These are phyloP conservation scores for Pitangus sulphuratus DNA, from an alignment of 2,797 vertebrate species.

Conservation along the genomic window DNA sequence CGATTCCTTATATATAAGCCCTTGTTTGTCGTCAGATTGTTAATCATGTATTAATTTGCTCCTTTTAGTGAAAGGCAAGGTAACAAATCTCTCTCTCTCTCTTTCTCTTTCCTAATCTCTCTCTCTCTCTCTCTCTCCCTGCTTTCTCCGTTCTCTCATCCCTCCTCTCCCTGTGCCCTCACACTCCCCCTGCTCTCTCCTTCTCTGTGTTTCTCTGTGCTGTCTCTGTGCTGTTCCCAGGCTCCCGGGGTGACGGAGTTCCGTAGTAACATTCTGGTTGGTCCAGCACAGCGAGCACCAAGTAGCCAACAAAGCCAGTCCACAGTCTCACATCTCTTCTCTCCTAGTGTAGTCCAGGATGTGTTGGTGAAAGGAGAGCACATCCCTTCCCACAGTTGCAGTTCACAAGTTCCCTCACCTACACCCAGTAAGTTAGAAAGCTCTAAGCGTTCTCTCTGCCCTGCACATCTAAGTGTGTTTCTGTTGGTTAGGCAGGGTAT, in stretches of 20 bases:
- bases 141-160: background rate
- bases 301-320: slow-evolving; percentile 70
- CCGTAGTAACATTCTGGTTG: slow-evolving; percentile 80
- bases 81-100: slow-evolving; percentile 42
- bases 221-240: slow-evolving; percentile 72
- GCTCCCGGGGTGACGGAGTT: slow-evolving; percentile 82
- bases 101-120: background rate
- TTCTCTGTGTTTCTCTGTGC: background rate
- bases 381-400: slow-evolving; percentile 71
- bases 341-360: slow-evolving; percentile 69
- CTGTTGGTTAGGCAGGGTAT: background rate
- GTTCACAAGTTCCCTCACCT: slow-evolving; percentile 78
- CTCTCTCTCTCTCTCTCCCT: background rate
- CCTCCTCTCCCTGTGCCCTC: background rate
- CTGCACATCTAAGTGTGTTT: background rate
- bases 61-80: slow-evolving; percentile 30
- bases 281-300: slow-evolving; percentile 76
- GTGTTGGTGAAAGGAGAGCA: slow-evolving; percentile 87
- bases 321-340: slow-evolving; percentile 75
- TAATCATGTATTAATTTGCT: slow-evolving; percentile 31
- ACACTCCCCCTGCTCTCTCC: background rate
- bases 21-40: slow-evolving; percentile 47
- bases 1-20: background rate
- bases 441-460: background rate
- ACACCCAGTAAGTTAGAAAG: slow-evolving; percentile 81